Evolutionary conservation across 2,113 vertebrate species (phyloP), one percentile per base, ranked within the genome.

Genomic region (Actinemys pallida): DNA sequence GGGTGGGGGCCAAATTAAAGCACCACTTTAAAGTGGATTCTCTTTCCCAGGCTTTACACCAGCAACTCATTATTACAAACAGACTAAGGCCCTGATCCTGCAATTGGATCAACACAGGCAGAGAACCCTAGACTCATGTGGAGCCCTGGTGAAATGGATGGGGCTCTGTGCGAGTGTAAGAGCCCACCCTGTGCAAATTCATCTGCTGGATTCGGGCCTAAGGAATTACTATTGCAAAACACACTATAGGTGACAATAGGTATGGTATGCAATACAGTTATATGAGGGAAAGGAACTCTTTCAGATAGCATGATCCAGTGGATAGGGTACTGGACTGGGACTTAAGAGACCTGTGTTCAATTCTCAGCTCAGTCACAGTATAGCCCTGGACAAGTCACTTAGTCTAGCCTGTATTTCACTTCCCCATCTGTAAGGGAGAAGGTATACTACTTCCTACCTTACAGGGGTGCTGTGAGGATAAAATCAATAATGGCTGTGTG

Each of bases 401-500:
- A 62, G 8, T 90, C 57, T 95, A 69, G 79, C 20, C 42, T 62
- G 59, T 25, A 9, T 93, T 53, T 90, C 75, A 83, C 45, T 82
- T 92, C 42, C 56, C 54, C 56, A 65, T 29, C 16, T 17, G 42
- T 75, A 3, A 65, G 78, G n/a, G 45, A 75, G 88, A 27, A 92
- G 20, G 22, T 1, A 1, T 10, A 53, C 4, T 47, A 25, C 65
- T 39, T n/a, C 5, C 65, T n/a, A 35, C 10, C 80, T 42, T 57
- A 47, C 35, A 91, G 91, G 93, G 29, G 22, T 1, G 16, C 54
- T 29, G 6, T 24, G 72, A 90, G 24, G 49, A 92, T 92, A 90
- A 81, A 84, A 78, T 88, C 35, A 79, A 93, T 59, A 92, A 90
- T 88, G 79, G 90, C 84, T 93, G 86, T 1, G 1, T 91, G 84